phyloP scores from a whole-genome alignment of 1,140 invertebrate genomes.

The Bombus fervidus region DNA sequence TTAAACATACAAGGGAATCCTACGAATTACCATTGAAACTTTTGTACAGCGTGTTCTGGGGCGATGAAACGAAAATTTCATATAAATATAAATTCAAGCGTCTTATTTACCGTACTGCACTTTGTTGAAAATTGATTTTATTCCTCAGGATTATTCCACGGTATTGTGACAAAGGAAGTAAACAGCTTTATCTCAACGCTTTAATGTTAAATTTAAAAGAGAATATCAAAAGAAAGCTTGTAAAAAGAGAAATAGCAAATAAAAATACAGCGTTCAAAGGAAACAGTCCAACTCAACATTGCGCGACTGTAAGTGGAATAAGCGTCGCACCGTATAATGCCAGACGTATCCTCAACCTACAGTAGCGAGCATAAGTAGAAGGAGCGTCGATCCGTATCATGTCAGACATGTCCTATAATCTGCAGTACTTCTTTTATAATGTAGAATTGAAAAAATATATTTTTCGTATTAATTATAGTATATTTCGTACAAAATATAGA shows the following conservation, averaged over 20 bases:
- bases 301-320: not conserved
- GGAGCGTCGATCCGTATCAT: not conserved
- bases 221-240: no score
- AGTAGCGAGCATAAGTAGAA: not conserved
- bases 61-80: not conserved
- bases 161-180: no score
- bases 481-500: no score
- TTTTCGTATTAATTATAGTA: no score
- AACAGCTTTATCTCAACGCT: not conserved
- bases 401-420: not conserved
- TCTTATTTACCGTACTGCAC: not conserved
- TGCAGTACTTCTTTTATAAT: not conserved
- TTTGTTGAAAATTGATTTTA: not conserved
- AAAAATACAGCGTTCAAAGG: not conserved
- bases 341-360: not conserved
- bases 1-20: not conserved
- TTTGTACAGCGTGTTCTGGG: not conserved
- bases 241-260: not conserved
- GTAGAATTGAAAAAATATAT: not conserved
- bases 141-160: no score
- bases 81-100: not conserved
- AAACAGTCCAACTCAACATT: not conserved
- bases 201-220: not conserved
- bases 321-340: not conserved
- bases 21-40: not conserved